Evolutionary conservation across 2,797 vertebrate genomes (phyloP), one percentile per base, ranked within the genome.

Genomic region (Falco naumanni): DNA sequence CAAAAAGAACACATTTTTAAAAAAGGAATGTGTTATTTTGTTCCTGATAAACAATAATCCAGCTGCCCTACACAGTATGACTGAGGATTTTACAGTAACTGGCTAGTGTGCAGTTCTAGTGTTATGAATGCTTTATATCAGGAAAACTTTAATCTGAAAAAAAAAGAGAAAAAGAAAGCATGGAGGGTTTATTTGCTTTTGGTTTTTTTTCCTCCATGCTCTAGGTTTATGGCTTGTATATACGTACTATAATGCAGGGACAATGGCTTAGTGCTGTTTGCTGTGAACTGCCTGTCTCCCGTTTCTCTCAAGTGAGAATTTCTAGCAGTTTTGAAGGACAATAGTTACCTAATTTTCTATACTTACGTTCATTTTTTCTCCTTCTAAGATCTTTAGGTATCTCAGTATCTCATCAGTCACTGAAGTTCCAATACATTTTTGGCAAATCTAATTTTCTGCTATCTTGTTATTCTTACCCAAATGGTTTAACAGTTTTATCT

Each of bases 401-500:
- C 74, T 87, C 64, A 95, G 60, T 3, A 71, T 82, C 13, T 34
- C 51, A 92, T 64, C 76, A 86, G 43, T 43, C 72, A 82, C 34
- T 92, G 41, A 95, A 94, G 87, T 91, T 95, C 41, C 45, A 80
- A 25, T 63, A 31, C 11, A 48, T 78, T 88, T 88, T 90, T 91
- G 57, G 24, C 2, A 95, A 89, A 90, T 89, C 94, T 95, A 34
- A 87, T 82, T 90, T 95, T 97, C 54, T 89, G 24, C 28, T 91
- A 14, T 29, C 20, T 75, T 45, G 24, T 66, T 81, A 47, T 70
- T 90, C 61, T 66, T 81, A 79, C 26, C 4, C 60, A 92, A 79
- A 75, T 70, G 17, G 22, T 87, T 94, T 88, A 94, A 88, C 48
- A 86, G 20, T 94, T 94, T 90, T 60, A 89, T 81, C 80, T 93